Percentiles rank a stretch among this genome's conserved stretches.
These are phyloP conservation scores for Gambelia wislizenii DNA, from an alignment of 2,797 vertebrate species.

Conservation along the genomic window DNA sequence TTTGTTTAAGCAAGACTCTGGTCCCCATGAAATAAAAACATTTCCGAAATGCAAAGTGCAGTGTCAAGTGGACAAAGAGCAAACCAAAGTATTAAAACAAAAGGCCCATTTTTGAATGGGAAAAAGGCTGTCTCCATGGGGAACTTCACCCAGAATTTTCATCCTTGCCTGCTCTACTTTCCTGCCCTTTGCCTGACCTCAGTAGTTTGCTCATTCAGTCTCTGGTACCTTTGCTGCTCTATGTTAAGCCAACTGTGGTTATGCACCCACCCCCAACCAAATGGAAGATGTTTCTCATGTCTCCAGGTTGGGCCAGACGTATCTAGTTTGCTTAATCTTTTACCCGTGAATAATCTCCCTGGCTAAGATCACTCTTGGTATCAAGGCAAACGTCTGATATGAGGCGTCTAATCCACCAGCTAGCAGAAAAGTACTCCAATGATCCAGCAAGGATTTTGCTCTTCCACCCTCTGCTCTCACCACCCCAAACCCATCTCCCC, in stretches of 20 bases:
- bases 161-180: no score
- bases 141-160: not conserved
- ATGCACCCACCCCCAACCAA: not conserved
- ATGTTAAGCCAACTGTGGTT: no score
- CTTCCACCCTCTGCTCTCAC: no score
- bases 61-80: not conserved
- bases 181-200: not conserved
- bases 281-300: not conserved
- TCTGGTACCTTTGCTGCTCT: not conserved
- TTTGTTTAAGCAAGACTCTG: no score
- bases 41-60: not conserved
- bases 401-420: not conserved
- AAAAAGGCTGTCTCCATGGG: not conserved
- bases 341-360: conserved; percentile 9
- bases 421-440: not conserved
- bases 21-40: no score
- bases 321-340: conserved; percentile 23
- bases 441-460: not conserved
- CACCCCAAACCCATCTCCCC: no score
- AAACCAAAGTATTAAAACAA: not conserved
- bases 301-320: not conserved
- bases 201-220: not conserved
- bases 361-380: conserved; percentile 8
- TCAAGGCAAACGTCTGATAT: conserved; percentile 12
- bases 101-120: not conserved